Evolutionary conservation across 2,113 vertebrate genomes (phyloP).

Genomic region (Dunckerocampus dactyliophorus): DNA sequence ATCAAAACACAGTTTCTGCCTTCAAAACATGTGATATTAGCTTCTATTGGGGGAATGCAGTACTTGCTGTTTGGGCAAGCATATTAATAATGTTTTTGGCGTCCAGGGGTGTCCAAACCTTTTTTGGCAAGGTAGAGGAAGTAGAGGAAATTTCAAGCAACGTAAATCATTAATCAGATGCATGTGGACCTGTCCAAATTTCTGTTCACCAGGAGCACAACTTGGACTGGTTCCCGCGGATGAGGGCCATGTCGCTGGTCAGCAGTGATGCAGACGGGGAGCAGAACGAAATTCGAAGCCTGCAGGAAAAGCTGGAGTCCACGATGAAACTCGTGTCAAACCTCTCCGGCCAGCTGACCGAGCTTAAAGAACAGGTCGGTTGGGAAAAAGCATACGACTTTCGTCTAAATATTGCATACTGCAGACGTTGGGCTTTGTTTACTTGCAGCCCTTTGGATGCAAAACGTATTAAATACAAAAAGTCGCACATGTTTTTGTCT

Average conservation of each 20-base stretch:
- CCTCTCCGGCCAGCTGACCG: constrained; percentile 91
- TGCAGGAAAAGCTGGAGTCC: constrained; percentile 97
- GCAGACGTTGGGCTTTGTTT: constrained; percentile 17
- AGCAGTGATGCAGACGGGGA: constrained; percentile 96
- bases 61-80: no score
- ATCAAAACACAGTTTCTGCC: no score
- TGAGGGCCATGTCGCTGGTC: constrained; percentile 97
- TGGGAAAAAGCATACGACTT: not conserved
- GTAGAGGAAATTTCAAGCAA: no score
- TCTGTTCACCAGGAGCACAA: constrained; percentile 83
- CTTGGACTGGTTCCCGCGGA: constrained; percentile 96
- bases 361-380: constrained; percentile 93
- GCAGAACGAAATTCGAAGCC: constrained; percentile 93
- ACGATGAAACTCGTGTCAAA: constrained; percentile 96
- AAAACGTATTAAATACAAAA: constrained; percentile 51
- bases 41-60: no score
- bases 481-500: constrained; percentile 9
- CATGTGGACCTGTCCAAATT: not conserved
- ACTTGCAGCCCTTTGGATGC: constrained; percentile 33
- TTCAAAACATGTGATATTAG: no score
- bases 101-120: no score
- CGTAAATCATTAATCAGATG: no score
- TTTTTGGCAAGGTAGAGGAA: no score
- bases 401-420: not conserved
- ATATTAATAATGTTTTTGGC: no score